These are phyloP conservation scores for Neocrepidodera transversa DNA, from an alignment of 2,888 invertebrate genomes.

Conservation along the genomic window DNA sequence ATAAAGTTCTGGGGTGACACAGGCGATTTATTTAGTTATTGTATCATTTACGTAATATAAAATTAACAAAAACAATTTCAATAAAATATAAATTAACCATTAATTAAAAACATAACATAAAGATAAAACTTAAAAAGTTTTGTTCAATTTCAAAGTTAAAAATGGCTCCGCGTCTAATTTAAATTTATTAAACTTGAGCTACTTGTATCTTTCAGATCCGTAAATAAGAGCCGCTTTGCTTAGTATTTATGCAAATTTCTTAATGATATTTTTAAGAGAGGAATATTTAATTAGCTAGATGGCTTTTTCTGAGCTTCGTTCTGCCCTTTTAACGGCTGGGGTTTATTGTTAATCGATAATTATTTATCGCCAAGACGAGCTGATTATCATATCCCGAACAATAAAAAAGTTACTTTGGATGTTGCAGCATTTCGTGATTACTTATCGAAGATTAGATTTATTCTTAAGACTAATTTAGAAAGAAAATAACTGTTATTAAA, in stretches of 20 bases:
- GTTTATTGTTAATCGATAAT: conserved; percentile 34
- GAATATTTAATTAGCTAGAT: conserved; percentile 43
- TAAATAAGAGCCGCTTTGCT: conserved; percentile 45
- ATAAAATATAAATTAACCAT: not conserved
- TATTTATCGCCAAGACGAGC: conserved; percentile 24
- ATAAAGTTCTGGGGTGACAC: no score
- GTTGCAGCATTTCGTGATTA: conserved; percentile 18
- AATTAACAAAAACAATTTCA: not conserved
- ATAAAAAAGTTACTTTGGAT: conserved; percentile 27
- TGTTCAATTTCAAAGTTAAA: conserved; percentile 24
- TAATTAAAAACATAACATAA: conserved; percentile 32
- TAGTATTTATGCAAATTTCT: conserved; percentile 49
- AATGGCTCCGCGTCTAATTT: conserved; percentile 39
- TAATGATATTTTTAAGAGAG: conserved; percentile 43
- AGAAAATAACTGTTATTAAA: no score
- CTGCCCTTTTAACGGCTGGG: conserved; percentile 28
- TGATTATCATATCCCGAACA: conserved; percentile 31
- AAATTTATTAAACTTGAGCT: conserved; percentile 48
- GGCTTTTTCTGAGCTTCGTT: conserved; percentile 34
- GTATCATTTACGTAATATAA: not conserved
- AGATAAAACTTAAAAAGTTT: conserved; percentile 36
- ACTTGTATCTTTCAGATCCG: conserved; percentile 45
- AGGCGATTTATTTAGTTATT: no score
- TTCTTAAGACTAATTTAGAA: no score
- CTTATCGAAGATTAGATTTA: conserved; percentile 16